phyloP scores from a whole-genome alignment of 1,140 invertebrate genomes.

The Magallana ariakensis region DNA sequence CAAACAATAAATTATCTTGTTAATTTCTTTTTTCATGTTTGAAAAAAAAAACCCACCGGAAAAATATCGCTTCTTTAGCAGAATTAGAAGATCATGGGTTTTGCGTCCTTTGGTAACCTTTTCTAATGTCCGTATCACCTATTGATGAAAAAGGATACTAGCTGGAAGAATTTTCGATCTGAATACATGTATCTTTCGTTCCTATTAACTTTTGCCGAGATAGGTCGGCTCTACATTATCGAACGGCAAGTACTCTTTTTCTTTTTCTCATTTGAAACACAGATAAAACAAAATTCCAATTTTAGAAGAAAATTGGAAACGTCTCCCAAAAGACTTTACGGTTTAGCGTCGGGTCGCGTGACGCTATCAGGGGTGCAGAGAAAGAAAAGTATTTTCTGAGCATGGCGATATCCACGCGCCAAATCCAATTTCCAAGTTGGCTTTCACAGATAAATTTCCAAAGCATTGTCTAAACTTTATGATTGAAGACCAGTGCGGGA shows the following conservation, averaged over 20 bases:
- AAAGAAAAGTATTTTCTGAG: slow-evolving; percentile 18
- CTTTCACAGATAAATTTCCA: slow-evolving; percentile 44
- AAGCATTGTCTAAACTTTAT: slow-evolving; percentile 30
- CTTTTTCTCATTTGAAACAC: slow-evolving; percentile 27
- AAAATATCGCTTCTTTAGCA: background rate
- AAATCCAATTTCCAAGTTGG: slow-evolving; percentile 53
- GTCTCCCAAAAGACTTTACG: slow-evolving; percentile 41
- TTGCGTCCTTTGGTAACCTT: background rate
- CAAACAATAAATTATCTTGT: slow-evolving; percentile 37
- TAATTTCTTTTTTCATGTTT: slow-evolving; percentile 33
- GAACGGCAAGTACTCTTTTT: background rate
- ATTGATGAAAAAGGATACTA: too few species aligned
- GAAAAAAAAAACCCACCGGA: slow-evolving; percentile 2
- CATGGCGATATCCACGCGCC: slow-evolving; percentile 42
- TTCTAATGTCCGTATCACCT: too few species aligned
- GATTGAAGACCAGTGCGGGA: slow-evolving; percentile 38
- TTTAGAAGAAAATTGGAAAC: slow-evolving; percentile 49
- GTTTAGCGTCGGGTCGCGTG: slow-evolving; percentile 19
- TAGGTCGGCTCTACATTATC: slow-evolving; percentile 28
- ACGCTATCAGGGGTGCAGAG: background rate
- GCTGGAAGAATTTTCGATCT: background rate
- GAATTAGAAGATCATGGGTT: background rate
- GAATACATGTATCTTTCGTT: background rate
- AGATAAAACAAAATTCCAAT: slow-evolving; percentile 37
- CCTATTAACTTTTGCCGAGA: slow-evolving; percentile 32